These are phyloP conservation scores for Elephantulus edwardii DNA, from an alignment of 2,113 vertebrate genomes.

Conservation along the genomic window DNA sequence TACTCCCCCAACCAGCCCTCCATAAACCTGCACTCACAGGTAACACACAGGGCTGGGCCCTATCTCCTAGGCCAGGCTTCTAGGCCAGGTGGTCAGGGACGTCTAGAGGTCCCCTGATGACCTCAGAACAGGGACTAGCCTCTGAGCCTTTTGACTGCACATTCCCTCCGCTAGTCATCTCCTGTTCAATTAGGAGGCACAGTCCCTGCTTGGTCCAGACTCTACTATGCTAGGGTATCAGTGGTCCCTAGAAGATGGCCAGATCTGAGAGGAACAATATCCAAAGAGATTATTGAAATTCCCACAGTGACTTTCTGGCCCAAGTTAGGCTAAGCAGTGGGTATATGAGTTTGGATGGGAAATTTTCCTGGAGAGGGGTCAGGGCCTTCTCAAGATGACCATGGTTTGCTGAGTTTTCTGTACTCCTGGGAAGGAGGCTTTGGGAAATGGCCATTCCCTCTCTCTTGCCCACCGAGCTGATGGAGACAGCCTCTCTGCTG, in stretches of 20 bases:
- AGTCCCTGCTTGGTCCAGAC: background rate
- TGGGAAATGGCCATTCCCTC: background rate
- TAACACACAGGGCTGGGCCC: slow-evolving; percentile 67
- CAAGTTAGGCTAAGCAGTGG: background rate
- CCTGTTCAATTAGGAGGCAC: background rate
- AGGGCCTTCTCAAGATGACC: background rate
- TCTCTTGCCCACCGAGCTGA: background rate
- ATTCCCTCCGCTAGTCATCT: background rate
- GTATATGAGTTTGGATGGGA: background rate
- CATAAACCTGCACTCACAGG: slow-evolving; percentile 92
- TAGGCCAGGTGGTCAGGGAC: background rate
- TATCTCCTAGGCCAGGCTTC: background rate
- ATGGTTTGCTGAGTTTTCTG: background rate
- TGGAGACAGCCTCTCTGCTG: background rate
- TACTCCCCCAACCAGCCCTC: slow-evolving; percentile 96
- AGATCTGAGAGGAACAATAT: background rate
- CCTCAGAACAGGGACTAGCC: background rate
- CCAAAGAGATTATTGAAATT: background rate
- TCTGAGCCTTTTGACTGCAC: background rate
- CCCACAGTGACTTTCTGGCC: background rate
- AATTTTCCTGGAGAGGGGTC: background rate
- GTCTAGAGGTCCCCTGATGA: background rate
- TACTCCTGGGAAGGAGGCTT: background rate
- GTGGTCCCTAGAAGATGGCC: background rate
- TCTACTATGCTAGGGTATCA: background rate